phyloP scores from a whole-genome alignment of 2,797 vertebrate species.

The Tolypeutes matacus region DNA sequence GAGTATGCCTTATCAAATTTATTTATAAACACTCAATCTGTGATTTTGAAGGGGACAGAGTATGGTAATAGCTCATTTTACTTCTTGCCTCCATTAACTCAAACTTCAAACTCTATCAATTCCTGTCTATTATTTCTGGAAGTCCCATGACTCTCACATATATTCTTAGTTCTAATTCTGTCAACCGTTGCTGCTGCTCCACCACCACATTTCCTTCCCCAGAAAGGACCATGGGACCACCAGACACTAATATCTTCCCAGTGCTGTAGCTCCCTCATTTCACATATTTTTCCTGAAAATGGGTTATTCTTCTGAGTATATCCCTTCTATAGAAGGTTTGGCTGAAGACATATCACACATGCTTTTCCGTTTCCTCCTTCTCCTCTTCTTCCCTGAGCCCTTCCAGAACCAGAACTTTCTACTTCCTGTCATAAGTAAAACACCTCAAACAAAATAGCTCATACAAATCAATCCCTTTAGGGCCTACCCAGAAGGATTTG shows the following conservation, averaged over 20 bases:
- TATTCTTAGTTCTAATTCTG: neutral
- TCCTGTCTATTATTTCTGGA: neutral
- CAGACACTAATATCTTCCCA: fast-evolving
- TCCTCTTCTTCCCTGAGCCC: neutral
- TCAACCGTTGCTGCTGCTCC: neutral
- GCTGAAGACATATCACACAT: neutral
- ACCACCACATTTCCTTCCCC: neutral
- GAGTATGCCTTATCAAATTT: neutral
- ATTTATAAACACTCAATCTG: neutral
- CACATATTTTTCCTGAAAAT: neutral
- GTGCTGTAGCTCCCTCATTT: neutral
- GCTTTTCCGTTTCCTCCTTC: neutral
- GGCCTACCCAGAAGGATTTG: neutral
- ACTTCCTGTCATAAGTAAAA: neutral
- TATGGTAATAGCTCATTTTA: neutral
- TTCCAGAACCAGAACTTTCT: neutral
- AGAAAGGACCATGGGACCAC: neutral
- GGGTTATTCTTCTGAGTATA: neutral
- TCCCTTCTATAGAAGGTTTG: neutral
- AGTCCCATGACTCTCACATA: neutral
- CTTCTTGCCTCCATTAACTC: neutral
- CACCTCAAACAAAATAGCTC: neutral
- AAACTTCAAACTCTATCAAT: neutral
- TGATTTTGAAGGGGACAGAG: neutral
- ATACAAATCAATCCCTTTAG: neutral